Percentiles rank a stretch among this genome's conserved stretches.
phyloP scores from a whole-genome alignment of 2,888 invertebrate species.

The Agriotes lineatus region DNA sequence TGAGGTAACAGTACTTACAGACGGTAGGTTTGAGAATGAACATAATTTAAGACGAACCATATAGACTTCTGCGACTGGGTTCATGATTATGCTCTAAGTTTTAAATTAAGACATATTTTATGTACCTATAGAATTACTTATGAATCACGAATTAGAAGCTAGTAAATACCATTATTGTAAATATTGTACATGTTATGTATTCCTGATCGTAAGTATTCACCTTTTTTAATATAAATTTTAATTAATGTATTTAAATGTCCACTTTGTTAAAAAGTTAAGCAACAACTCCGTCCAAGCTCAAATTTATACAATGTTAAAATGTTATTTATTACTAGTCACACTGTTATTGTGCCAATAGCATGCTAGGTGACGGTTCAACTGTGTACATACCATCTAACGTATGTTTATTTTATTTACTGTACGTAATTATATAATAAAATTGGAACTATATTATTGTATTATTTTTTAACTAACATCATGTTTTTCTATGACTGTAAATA shows the following conservation, averaged over 20 bases:
- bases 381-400: slow-evolving; percentile 48
- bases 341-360: slow-evolving; percentile 54
- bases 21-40: neutral
- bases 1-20: neutral
- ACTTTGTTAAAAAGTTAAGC: slow-evolving; percentile 8
- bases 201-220: slow-evolving; percentile 12
- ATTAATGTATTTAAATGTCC: slow-evolving; percentile 12
- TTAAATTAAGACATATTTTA: slow-evolving; percentile 21
- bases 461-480: too few relatives aligned
- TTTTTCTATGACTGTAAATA: too few relatives aligned
- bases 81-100: slow-evolving; percentile 21
- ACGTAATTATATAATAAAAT: slow-evolving; percentile 44
- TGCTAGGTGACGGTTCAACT: slow-evolving; percentile 48
- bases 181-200: slow-evolving; percentile 50
- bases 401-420: slow-evolving; percentile 44
- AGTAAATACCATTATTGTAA: slow-evolving; percentile 42
- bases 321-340: slow-evolving; percentile 53
- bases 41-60: slow-evolving; percentile 15
- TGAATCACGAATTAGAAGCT: slow-evolving; percentile 10
- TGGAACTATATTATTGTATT: too few relatives aligned
- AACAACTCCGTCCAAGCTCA: slow-evolving; percentile 36
- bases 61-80: slow-evolving; percentile 32
- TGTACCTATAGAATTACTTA: slow-evolving; percentile 13
- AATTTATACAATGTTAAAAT: slow-evolving; percentile 32
- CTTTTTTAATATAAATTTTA: slow-evolving; percentile 11